Percentiles rank a stretch among this genome's conserved stretches.
These are phyloP conservation scores for Notoglanidium macrostoma DNA, from an alignment of 2,797 vertebrate genomes.

Conservation along the genomic window DNA sequence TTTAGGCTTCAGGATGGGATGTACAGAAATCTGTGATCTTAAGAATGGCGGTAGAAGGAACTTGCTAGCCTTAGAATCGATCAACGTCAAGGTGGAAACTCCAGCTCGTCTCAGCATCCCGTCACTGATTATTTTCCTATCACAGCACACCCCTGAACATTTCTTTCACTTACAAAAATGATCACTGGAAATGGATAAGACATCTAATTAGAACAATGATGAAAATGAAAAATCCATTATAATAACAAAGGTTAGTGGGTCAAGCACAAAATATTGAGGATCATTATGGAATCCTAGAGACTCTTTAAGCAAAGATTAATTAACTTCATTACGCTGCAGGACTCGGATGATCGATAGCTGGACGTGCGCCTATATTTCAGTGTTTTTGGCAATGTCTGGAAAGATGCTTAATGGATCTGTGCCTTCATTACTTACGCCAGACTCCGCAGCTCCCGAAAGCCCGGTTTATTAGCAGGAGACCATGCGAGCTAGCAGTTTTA, in stretches of 20 bases:
- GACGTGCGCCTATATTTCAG: conserved; percentile 31
- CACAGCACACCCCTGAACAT: neutral
- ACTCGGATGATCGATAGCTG: conserved; percentile 30
- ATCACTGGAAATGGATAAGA: neutral
- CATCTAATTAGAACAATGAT: neutral
- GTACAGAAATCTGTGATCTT: neutral
- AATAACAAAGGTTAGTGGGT: conserved; percentile 27
- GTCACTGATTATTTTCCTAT: neutral
- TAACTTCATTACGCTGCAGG: conserved; percentile 28
- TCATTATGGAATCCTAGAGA: conserved; percentile 26
- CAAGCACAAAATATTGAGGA: conserved; percentile 29
- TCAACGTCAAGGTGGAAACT: neutral
- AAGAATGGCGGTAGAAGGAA: neutral
- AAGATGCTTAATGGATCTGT: conserved; percentile 45
- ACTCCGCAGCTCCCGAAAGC: neutral
- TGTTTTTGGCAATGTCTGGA: conserved; percentile 30
- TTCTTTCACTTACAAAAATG: neutral
- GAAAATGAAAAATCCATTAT: conserved; percentile 4
- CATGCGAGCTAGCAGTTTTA: conserved; percentile 15
- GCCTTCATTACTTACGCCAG: conserved; percentile 40
- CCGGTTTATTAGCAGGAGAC: conserved; percentile 7
- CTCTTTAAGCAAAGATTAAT: conserved; percentile 39
- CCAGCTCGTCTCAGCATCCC: neutral
- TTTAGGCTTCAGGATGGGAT: neutral
- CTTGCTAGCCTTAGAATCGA: neutral